Evolutionary conservation across 2,888 invertebrate genomes (phyloP).

Genomic region (Drosophila siamana): DNA sequence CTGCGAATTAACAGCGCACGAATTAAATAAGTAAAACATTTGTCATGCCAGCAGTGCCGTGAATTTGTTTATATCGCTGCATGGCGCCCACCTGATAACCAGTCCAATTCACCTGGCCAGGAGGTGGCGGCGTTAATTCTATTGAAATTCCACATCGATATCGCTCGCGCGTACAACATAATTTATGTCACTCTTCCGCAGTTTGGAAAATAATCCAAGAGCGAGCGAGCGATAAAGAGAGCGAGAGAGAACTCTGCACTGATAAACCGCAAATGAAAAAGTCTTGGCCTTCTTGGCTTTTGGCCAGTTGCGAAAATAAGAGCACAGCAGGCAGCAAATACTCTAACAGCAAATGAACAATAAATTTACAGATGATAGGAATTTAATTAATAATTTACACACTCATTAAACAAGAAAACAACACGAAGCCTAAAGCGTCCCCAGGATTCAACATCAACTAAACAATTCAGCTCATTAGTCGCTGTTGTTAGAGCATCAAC

Average conservation of each 20-base stretch:
- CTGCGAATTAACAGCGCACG: constrained; percentile 13
- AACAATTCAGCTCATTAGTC: too few relatives aligned
- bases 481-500: too few relatives aligned
- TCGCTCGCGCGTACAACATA: constrained; percentile 26
- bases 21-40: constrained; percentile 14
- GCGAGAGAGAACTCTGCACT: constrained; percentile 1
- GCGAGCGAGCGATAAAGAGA: neutral
- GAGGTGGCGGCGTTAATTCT: neutral
- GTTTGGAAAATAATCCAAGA: neutral
- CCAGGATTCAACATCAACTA: too few relatives aligned
- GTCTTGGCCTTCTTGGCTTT: constrained; percentile 38
- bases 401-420: too few relatives aligned
- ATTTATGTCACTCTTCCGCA: constrained; percentile 64
- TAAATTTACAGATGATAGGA: too few relatives aligned
- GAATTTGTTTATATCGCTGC: constrained; percentile 19
- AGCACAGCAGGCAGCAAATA: constrained; percentile 7
- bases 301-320: constrained; percentile 48
- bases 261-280: constrained; percentile 36
- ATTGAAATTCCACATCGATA: constrained; percentile 44
- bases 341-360: neutral
- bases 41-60: constrained; percentile 22
- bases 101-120: neutral
- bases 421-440: too few relatives aligned
- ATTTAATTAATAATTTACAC: too few relatives aligned
- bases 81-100: constrained; percentile 33